Percentiles rank a stretch among this genome's conserved stretches.
These are phyloP conservation scores for Xylocampa areola DNA, from an alignment of 2,888 invertebrate genomes.

Conservation along the genomic window DNA sequence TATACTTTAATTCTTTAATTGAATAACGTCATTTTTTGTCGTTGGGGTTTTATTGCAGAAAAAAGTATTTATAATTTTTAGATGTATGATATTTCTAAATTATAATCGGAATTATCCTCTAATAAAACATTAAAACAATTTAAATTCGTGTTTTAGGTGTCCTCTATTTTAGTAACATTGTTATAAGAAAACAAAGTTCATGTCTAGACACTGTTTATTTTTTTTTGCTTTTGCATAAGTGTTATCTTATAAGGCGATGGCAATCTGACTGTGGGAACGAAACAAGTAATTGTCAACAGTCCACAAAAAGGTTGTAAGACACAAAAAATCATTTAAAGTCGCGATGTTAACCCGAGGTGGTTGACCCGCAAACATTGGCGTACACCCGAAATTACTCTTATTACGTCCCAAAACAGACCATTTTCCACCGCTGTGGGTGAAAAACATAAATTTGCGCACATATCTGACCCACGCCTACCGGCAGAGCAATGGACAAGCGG, in stretches of 20 bases:
- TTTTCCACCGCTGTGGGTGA: slow-evolving; percentile 68
- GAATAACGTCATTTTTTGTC: slow-evolving; percentile 15
- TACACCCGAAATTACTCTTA: slow-evolving; percentile 66
- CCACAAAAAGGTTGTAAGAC: slow-evolving; percentile 62
- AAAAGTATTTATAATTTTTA: slow-evolving; percentile 3
- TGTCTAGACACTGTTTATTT: slow-evolving; percentile 54
- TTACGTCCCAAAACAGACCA: slow-evolving; percentile 67
- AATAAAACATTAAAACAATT: slow-evolving; percentile 4
- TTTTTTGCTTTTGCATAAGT: slow-evolving; percentile 43
- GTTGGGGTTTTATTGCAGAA: neutral
- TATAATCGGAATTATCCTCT: neutral
- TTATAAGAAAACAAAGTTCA: slow-evolving; percentile 47
- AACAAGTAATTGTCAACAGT: slow-evolving; percentile 75
- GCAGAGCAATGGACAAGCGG: slow-evolving; percentile 79
- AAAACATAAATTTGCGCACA: slow-evolving; percentile 73
- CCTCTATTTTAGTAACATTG: neutral
- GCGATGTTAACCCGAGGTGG: slow-evolving; percentile 76
- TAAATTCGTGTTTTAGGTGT: slow-evolving; percentile 8
- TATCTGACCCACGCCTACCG: slow-evolving; percentile 87
- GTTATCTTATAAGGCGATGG: slow-evolving; percentile 64
- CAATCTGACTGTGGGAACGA: slow-evolving; percentile 69
- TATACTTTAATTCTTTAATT: slow-evolving; percentile 25
- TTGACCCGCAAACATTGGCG: slow-evolving; percentile 67
- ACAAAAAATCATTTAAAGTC: slow-evolving; percentile 71
- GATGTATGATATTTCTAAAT: neutral